phyloP scores from a whole-genome alignment of 2,888 invertebrate species.

The Euclidia mi region DNA sequence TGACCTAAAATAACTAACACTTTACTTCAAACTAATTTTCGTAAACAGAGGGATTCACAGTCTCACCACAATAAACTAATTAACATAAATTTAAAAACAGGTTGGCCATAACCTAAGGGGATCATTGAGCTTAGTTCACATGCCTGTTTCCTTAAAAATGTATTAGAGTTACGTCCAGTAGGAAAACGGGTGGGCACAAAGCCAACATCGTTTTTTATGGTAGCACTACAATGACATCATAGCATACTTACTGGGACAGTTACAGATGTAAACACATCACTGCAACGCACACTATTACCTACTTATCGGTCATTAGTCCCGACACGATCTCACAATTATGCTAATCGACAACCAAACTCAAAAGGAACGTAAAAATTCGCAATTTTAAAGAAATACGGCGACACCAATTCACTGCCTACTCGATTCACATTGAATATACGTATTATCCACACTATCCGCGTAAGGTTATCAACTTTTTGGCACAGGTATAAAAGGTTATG shows the following conservation, averaged over 20 bases:
- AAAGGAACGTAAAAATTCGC: conserved; percentile 64
- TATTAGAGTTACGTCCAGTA: conserved; percentile 78
- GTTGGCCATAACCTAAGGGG: conserved; percentile 78
- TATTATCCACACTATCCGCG: conserved; percentile 57
- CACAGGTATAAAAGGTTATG: conserved; percentile 57
- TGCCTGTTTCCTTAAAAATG: conserved; percentile 77
- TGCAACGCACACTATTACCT: conserved; percentile 68
- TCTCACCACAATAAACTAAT: conserved; percentile 61
- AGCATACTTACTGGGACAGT: conserved; percentile 81
- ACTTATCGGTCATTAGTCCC: conserved; percentile 62
- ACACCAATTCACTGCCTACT: conserved; percentile 84
- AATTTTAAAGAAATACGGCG: conserved; percentile 75
- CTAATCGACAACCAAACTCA: conserved; percentile 60
- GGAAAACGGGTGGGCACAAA: conserved; percentile 89
- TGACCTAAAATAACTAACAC: conserved; percentile 26
- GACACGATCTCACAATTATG: conserved; percentile 52
- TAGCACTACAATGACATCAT: conserved; percentile 88
- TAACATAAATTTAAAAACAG: conserved; percentile 73
- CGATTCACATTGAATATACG: conserved; percentile 70
- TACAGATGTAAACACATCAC: conserved; percentile 89
- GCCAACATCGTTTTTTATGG: conserved; percentile 88
- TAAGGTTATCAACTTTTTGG: conserved; percentile 62
- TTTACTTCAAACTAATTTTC: conserved; percentile 25
- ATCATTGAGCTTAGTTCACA: conserved; percentile 78
- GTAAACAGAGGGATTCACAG: conserved; percentile 35